Conservation (phyloP, 92 coral and sea anemone genomes). For the Epizoanthus ramosus region DNA sequence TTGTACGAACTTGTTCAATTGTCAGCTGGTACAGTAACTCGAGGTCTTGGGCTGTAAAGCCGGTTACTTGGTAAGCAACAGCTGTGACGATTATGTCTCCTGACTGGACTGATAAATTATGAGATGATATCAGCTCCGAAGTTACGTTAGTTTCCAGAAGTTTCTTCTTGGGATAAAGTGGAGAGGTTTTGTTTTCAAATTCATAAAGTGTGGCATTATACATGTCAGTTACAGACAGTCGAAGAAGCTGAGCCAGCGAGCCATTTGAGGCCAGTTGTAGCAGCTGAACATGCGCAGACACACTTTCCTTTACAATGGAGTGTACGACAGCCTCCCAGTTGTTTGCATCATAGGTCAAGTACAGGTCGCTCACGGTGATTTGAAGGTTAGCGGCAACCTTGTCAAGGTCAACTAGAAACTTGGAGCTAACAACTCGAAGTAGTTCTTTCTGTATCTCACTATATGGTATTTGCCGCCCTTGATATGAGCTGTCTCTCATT, state of each 20-base stretch:
- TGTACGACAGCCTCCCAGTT: conserved; percentile 69
- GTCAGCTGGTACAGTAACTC: conserved; percentile 67
- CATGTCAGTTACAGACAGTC: conserved; percentile 34
- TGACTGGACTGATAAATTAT: not conserved
- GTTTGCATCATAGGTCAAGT: conserved; percentile 64
- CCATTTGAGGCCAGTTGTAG: conserved; percentile 57
- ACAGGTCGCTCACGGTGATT: conserved; percentile 45
- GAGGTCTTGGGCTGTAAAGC: conserved; percentile 40
- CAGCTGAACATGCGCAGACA: conserved; percentile 29
- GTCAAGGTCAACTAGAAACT: conserved; percentile 47
- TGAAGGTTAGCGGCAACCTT: conserved; percentile 60
- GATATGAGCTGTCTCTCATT: no score
- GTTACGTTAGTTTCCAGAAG: no score
- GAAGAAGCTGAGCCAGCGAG: conserved; percentile 57
- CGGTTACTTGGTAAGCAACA: conserved; percentile 14
- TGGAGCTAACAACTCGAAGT: conserved; percentile 39
- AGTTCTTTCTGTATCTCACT: conserved; percentile 48
- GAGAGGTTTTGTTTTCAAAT: conserved; percentile 34
- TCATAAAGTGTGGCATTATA: conserved; percentile 50
- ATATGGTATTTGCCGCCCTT: conserved; percentile 6
- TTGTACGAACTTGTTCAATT: conserved; percentile 50
- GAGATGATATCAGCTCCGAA: no score
- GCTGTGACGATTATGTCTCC: not conserved
- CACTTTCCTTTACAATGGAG: conserved; percentile 67
- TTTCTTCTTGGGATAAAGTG: no score